These are phyloP conservation scores for Podarcis muralis DNA, from an alignment of 2,113 vertebrate species.

Conservation along the genomic window DNA sequence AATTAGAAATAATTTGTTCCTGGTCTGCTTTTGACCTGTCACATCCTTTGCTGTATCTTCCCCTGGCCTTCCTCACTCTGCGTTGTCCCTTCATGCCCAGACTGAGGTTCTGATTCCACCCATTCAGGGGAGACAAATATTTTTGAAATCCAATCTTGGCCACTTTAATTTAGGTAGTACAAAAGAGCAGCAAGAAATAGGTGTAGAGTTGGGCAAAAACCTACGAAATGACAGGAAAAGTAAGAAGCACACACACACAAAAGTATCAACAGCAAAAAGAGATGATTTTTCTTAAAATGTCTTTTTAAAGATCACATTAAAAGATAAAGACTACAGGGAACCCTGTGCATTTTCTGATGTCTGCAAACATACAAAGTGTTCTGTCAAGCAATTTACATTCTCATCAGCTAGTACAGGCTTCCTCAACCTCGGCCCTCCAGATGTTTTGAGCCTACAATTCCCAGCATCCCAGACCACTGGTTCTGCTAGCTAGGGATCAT, in stretches of 20 bases:
- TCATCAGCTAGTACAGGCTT: not conserved
- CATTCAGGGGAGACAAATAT: not conserved
- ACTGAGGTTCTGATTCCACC: not conserved
- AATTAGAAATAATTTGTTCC: not conserved
- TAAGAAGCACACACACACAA: not conserved
- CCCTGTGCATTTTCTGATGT: not conserved
- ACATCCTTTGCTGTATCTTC: accelerated
- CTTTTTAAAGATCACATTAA: not conserved
- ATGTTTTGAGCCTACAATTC: too few relatives aligned
- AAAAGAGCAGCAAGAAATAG: not conserved
- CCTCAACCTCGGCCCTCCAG: too few relatives aligned
- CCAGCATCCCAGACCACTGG: too few relatives aligned
- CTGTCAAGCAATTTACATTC: not conserved
- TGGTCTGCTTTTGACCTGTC: not conserved
- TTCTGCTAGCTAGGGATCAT: too few relatives aligned
- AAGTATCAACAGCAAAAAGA: not conserved
- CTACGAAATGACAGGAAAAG: not conserved
- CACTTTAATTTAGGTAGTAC: not conserved
- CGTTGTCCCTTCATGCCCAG: too few relatives aligned
- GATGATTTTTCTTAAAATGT: not conserved
- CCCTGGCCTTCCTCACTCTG: not conserved
- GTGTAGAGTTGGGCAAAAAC: not conserved
- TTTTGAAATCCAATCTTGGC: not conserved
- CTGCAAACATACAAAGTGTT: not conserved
- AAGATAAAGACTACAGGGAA: not conserved